Base-by-base conservation (phyloP, 1,140 invertebrate species). In the Penaeus vannamei region DNA sequence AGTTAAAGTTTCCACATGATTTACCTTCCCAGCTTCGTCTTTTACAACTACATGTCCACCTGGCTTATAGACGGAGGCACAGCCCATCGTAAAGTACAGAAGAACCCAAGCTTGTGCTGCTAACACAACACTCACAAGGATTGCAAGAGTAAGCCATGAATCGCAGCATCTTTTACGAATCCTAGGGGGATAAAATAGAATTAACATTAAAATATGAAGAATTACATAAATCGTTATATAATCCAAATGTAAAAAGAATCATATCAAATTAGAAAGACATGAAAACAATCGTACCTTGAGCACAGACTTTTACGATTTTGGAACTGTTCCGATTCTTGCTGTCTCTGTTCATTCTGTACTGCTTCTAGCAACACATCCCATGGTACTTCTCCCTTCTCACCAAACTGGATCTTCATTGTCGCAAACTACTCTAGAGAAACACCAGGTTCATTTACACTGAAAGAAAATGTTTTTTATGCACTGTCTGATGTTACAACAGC, bases 331-430 rank as follows among this genome's bases (percentile, higher is more conserved):
- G 53, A 36, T 76, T 85, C 46, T 17, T 32, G 46, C 22, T 85
- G 42, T 32, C 12, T 10, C 46, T 85, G 42, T 60, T 85, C 84
- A 17, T 26, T 32, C 2, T 76, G 46, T 10, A 76, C 46, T 59
- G 53, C 72, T 20, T 85, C 69, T 53, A 77, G 29, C 69, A 85
- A 42, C 32, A 85, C 84, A 77, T 85, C 84, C 84, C 84, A 77
- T 4, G 84, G 77, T 22, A 85, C 69, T 20, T 85, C 84, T 60
- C 84, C 84, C 53, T 85, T 85, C 42, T 85, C 84, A 59, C 84
- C 69, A 77, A 85, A 85, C 29, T 85, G 84, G 42, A 85, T 85
- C 84, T 85, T 85, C 84, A 85, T 85, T 53, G 84, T 79, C 22
- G 23, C 59, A 23, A n/a, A 14, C 59, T 66, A 85, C 53, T 72